Base-by-base conservation (phyloP, 2,113 vertebrate genomes). In the Seriola rivoliana region DNA sequence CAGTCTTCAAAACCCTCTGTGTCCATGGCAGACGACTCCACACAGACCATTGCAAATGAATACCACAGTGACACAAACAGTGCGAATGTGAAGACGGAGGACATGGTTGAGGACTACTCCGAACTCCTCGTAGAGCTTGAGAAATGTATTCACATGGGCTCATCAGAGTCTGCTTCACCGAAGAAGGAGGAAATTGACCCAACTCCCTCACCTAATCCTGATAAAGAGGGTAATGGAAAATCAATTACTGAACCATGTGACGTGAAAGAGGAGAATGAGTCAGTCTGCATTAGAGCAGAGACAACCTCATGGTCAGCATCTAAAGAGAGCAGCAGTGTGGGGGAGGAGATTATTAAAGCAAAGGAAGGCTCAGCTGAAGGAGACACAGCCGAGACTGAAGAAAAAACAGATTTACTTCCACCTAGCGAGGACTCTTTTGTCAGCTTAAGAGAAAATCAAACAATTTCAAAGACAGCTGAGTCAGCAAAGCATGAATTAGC, bases 61-160 rank as follows among this genome's bases (percentile, higher is more conserved):
- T 78, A 85, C 9, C 75, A 67, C 50, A 60, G 73, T 54, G 70
- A 89, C 17, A 60, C 89, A 71, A 85, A 91, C n/a, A 89, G 91
- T 3, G 77, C 93, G 58, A 92, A 92, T 0, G 87, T 96, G 71
- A 97, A 96, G 84, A 94, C 93, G 0, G 94, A 95, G 84, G 94
- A 96, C 10, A 76, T 92, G 6, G 90, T 82, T 29, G 94, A 93
- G 52, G 95, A 96, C 62, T 95, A 96, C 85, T 94, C 95, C 0
- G 94, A 95, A 38, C 94, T 92, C 34, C 82, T 94, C 42, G 93
- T 62, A 0, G 90, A 94, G 68, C 89, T 92, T 67, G 90, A 92
- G 48, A 86, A 94, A 60, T 92, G 88, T 12, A 92, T 95, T 75
- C 89, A 91, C 17, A 9, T 76, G 19, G 75, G 89, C 77, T 91